Base-by-base conservation (phyloP, 2,797 vertebrate genomes). In the Sebastes flavidus region DNA sequence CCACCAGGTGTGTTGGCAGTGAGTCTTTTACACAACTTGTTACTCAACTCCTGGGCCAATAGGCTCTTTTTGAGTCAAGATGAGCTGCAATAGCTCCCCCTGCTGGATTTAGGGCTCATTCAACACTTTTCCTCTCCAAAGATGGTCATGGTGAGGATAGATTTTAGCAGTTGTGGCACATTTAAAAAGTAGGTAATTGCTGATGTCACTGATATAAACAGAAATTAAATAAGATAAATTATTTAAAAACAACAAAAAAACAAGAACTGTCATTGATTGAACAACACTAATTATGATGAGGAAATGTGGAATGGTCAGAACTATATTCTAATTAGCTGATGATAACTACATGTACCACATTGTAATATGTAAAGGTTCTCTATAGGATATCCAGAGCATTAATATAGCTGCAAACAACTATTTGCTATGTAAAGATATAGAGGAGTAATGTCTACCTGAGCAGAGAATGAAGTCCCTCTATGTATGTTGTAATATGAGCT, bases 31-130 rank as follows among this genome's bases (percentile, higher is more conserved):
- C 49, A 49, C 78, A 81, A 59, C 27, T 63, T 63, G 66, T 82
- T 86, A 72, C 36, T 76, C 74, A 86, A 62, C 54, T 75, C 36
- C 34, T 59, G 25, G 25, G 14, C 34, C 42, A 73, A 3, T 10
- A 4, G 27, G 7, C 10, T 69, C 24, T 74, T 25, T 25, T 52
- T 27, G 0, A 30, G 27, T 54, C 46, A 54, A 59, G 78, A 75
- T 68, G 61, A 93, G 88, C 80, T 84, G 81, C 89, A 92, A 88
- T 88, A 91, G 54, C 87, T 76, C 92, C 92, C 88, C 89, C 92
- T 91, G 77, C 88, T 91, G 93, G 90, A 81, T 65, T 42, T 11
- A 77, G 1, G 20, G 20, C 9, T 55, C 65, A 86, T n/a, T 38
- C 20, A 70, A 59, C n/a, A 14, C 5, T 22, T n/a, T 36, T 65